These are phyloP conservation scores for Hapalemur alaotrensis DNA, from an alignment of 2,797 vertebrate species.

Conservation along the genomic window DNA sequence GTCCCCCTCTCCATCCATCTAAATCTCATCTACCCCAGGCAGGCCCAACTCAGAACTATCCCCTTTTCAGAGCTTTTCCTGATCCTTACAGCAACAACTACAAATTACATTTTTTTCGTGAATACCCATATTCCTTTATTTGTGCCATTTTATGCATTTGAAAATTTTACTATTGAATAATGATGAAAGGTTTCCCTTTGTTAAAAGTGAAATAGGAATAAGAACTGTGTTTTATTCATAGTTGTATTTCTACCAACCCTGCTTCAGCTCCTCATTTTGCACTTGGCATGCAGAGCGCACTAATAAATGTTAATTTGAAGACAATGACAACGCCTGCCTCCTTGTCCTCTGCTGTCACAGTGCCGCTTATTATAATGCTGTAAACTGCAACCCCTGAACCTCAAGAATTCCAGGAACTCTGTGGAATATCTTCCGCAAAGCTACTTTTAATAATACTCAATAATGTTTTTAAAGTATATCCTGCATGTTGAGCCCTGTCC, in stretches of 20 bases:
- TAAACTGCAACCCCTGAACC: background rate
- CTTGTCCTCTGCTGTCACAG: background rate
- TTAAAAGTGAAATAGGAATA: background rate
- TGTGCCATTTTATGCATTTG: background rate
- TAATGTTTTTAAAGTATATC: background rate
- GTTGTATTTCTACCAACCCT: background rate
- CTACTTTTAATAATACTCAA: background rate
- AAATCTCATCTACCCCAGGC: background rate
- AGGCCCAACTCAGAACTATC: background rate
- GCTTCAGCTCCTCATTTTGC: background rate
- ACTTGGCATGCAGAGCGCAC: background rate
- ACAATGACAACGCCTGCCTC: background rate
- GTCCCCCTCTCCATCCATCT: background rate
- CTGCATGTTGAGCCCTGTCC: background rate
- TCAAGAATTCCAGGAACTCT: background rate
- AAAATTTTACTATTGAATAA: background rate
- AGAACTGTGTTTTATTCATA: background rate
- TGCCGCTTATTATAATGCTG: background rate
- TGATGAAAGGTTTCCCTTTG: background rate
- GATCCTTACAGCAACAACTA: background rate
- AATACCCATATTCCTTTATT: background rate
- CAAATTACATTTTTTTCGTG: background rate
- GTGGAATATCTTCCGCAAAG: background rate
- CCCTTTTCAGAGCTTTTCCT: background rate
- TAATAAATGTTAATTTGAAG: background rate